Percentiles rank a stretch among this genome's conserved stretches.
These are phyloP conservation scores for Zoroaster sp. DNA, from an alignment of 53 echinoderm and acorn worm species.

Conservation along the genomic window DNA sequence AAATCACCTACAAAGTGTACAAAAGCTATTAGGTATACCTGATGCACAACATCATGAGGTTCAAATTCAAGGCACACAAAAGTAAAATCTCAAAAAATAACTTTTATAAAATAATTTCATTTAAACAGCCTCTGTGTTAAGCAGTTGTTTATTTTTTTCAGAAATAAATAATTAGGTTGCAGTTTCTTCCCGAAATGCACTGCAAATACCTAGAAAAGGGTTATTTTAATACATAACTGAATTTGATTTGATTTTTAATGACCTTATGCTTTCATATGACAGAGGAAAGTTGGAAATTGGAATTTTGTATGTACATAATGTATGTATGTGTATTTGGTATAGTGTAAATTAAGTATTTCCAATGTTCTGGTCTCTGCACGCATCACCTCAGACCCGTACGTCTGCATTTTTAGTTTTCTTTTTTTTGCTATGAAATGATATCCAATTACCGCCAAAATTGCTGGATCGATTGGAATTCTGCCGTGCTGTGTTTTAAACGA, in stretches of 20 bases:
- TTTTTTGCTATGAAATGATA: too few species aligned
- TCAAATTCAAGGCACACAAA: conserved; percentile 48
- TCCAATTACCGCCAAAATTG: too few species aligned
- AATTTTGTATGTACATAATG: background rate
- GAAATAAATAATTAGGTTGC: background rate
- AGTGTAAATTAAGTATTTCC: too few species aligned
- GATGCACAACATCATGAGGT: conserved; percentile 18
- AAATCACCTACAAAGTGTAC: background rate
- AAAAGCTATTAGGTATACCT: background rate
- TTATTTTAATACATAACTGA: background rate
- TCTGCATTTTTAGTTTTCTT: too few species aligned
- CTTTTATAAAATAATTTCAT: background rate
- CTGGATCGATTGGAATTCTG: too few species aligned
- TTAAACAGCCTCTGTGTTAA: conserved; percentile 7
- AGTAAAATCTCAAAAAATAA: conserved; percentile 26
- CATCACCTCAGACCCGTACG: too few species aligned
- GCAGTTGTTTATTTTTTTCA: background rate
- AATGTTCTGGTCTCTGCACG: too few species aligned
- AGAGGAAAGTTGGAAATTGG: background rate
- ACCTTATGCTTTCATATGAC: background rate
- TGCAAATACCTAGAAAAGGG: background rate
- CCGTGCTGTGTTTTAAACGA: too few species aligned
- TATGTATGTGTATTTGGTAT: too few species aligned
- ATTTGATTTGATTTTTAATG: background rate
- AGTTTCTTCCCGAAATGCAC: background rate